Conservation (phyloP, 2,113 vertebrate species). For the Parotia lawesii region DNA sequence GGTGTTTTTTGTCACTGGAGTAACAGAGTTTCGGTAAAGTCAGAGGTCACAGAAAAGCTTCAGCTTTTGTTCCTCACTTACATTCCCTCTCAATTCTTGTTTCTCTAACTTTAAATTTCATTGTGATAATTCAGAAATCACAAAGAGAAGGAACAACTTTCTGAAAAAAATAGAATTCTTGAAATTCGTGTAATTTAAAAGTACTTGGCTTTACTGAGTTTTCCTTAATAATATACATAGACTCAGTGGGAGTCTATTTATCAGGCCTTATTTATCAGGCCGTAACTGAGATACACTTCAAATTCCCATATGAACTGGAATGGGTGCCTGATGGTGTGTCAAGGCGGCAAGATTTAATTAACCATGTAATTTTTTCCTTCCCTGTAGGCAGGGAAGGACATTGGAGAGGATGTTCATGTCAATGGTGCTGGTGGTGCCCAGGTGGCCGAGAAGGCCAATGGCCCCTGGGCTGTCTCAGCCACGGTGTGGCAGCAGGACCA, state of each 20-base stretch:
- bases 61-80: neutral
- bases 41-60: neutral
- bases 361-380: rapidly evolving
- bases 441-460: rapidly evolving
- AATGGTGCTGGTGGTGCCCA: neutral
- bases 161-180: neutral
- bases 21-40: neutral
- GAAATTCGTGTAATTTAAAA: neutral
- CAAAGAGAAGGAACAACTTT: rapidly evolving
- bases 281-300: neutral
- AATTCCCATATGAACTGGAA: rapidly evolving
- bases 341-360: too few relatives aligned
- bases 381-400: rapidly evolving
- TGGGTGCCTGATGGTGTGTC: rapidly evolving
- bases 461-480: neutral
- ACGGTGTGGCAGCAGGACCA: neutral
- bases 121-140: neutral
- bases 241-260: rapidly evolving
- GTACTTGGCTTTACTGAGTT: neutral
- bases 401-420: rapidly evolving
- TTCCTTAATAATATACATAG: neutral
- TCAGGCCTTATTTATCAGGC: neutral
- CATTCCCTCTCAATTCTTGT: rapidly evolving
- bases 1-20: neutral
- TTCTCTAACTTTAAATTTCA: neutral